These are phyloP conservation scores for Erithacus rubecula DNA, from an alignment of 2,797 vertebrate genomes.

Conservation along the genomic window DNA sequence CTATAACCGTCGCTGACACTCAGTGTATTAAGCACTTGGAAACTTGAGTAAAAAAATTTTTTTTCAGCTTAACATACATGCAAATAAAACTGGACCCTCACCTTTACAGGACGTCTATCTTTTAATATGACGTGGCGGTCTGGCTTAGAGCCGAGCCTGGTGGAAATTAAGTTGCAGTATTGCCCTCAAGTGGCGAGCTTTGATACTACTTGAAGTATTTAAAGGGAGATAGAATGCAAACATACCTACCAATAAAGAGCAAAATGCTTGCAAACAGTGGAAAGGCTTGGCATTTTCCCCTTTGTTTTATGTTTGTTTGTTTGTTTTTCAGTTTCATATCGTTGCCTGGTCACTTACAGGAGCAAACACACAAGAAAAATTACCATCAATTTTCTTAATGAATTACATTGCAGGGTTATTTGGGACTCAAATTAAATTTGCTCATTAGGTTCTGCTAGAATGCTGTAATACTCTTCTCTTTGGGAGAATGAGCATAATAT, in stretches of 20 bases:
- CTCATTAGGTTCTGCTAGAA: not conserved
- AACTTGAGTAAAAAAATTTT: not conserved
- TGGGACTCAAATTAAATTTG: not conserved
- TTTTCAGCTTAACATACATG: not conserved
- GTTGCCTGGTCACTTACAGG: not conserved
- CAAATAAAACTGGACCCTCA: not conserved
- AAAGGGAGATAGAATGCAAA: not conserved
- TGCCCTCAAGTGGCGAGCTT: slow-evolving; percentile 68
- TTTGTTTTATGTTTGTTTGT: not conserved
- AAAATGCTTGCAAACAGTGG: not conserved
- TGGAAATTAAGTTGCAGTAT: slow-evolving; percentile 20
- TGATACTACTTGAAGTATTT: not conserved
- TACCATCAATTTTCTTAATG: not conserved
- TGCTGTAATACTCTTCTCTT: not conserved
- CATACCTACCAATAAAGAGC: not conserved
- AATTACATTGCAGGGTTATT: not conserved
- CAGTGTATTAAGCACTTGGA: not conserved
- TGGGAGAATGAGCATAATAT: not conserved
- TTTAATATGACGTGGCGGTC: not conserved
- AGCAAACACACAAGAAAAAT: not conserved
- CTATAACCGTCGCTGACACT: not conserved
- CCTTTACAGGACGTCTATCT: not conserved
- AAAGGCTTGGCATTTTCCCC: not conserved
- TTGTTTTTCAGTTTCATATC: not conserved
- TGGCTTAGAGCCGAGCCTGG: not conserved